Conservation (phyloP, 2,113 vertebrate genomes). For the Proterorhinus semilunaris region DNA sequence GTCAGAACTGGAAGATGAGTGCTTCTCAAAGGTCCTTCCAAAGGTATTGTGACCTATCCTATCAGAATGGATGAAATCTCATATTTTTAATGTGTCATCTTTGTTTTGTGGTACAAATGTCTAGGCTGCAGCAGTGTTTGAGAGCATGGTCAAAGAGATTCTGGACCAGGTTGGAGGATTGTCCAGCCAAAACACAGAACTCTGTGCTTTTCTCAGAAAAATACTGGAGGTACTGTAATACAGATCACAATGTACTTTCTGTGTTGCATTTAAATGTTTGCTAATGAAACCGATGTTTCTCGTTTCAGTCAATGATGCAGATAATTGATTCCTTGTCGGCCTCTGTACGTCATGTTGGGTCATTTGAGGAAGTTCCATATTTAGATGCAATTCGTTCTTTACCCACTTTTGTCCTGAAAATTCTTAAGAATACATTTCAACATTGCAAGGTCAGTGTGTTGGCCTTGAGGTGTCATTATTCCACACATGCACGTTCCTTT, state of each 20-base stretch:
- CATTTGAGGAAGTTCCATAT: constrained; percentile 70
- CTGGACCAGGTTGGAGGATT: constrained; percentile 79
- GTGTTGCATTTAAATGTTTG: neutral
- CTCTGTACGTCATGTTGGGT: constrained; percentile 80
- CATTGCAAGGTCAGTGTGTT: constrained; percentile 86
- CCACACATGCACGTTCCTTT: neutral
- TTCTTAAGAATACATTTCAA: constrained; percentile 85
- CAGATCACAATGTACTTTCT: neutral
- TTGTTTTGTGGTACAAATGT: constrained; percentile 5
- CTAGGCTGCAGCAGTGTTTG: constrained; percentile 84
- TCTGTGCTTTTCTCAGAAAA: constrained; percentile 78
- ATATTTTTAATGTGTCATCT: neutral
- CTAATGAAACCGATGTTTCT: neutral
- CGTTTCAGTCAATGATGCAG: constrained; percentile 81
- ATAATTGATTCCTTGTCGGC: constrained; percentile 79
- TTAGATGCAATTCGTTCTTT: constrained; percentile 82
- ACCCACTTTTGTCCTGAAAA: constrained; percentile 79
- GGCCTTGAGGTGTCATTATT: neutral
- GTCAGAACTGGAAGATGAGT: constrained; percentile 80
- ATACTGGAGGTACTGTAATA: constrained; percentile 77
- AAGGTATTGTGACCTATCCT: constrained; percentile 75
- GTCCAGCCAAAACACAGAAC: constrained; percentile 84
- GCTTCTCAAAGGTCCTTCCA: constrained; percentile 88
- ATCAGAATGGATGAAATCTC: neutral
- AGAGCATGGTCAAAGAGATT: constrained; percentile 84